phyloP scores from a whole-genome alignment of 2,113 vertebrate species.

The Choloepus hoffmanni region DNA sequence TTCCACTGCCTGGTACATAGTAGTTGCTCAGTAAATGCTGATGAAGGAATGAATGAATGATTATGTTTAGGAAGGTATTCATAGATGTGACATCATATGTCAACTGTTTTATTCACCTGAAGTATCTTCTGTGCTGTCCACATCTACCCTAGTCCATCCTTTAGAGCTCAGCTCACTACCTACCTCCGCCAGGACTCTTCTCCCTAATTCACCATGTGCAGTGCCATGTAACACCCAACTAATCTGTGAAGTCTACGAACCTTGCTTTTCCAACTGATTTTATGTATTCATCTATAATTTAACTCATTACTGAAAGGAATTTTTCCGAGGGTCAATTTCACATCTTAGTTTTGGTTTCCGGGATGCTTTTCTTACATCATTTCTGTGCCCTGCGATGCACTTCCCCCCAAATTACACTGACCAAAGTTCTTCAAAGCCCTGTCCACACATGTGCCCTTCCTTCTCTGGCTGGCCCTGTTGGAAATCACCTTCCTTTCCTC shows the following conservation, averaged over 20 bases:
- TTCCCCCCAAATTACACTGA: not conserved
- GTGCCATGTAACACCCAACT: not conserved
- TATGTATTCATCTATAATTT: not conserved
- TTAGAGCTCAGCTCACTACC: not conserved
- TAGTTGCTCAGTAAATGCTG: not conserved
- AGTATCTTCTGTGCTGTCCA: not conserved
- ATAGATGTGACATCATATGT: not conserved
- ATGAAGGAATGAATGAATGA: not conserved
- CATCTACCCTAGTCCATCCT: not conserved
- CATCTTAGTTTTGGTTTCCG: conserved; percentile 3
- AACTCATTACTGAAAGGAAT: not conserved
- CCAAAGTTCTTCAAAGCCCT: not conserved
- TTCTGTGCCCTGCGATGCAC: not conserved
- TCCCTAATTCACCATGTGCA: not conserved
- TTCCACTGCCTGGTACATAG: not conserved
- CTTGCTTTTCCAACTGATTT: not conserved
- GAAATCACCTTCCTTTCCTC: not conserved
- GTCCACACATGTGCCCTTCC: not conserved
- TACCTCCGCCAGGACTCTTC: not conserved
- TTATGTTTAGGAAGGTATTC: not conserved
- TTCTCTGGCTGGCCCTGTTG: not conserved
- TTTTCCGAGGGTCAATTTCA: not conserved
- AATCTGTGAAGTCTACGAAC: not conserved
- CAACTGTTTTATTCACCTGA: not conserved
- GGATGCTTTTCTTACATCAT: conserved; percentile 1